Evolutionary conservation across 2,888 invertebrate species (phyloP), one percentile per base, ranked within the genome.

Genomic region (Phania funesta): DNA sequence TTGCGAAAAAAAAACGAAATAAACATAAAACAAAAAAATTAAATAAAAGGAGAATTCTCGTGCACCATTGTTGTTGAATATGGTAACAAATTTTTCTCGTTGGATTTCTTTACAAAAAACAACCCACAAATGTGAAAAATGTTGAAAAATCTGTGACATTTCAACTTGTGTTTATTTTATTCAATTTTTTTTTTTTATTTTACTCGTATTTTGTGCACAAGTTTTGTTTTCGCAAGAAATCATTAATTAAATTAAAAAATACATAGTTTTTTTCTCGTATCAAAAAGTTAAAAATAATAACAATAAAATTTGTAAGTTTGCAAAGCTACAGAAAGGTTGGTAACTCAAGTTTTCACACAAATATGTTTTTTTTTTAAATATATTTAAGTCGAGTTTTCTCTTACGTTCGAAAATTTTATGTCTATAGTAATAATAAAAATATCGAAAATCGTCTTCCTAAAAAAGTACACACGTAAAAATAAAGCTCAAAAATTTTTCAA

Each of bases 261-360:
- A 56, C n/a, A 56, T 9, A 41, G 60, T n/a, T n/a, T n/a, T n/a
- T n/a, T n/a, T n/a, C n/a, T n/a, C n/a, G n/a, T n/a, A n/a, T n/a
- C n/a, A 60, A 54, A 41, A 38, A 35, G 9, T 29, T 16, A 46
- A 44, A 67, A 35, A 22, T 58, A 62, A 62, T 35, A 35, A 76
- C 32, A 52, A 71, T 29, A 54, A 77, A 73, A n/a, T 68, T 50
- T 65, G 22, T 38, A n/a, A 22, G 16, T 67, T 60, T 56, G 68
- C 81, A 70, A 64, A 56, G 60, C 56, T 76, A 80, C 56, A 50
- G 20, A 68, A 78, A 52, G 74, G 82, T 68, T 75, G 81, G 73
- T 76, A 83, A 81, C 84, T 84, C 75, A 81, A 84, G 79, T 84
- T 79, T 84, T 83, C 84, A 84, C 84, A 84, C 81, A 84, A 84